Conservation (phyloP, 2,888 invertebrate species). For the Hydropsyche betteni region DNA sequence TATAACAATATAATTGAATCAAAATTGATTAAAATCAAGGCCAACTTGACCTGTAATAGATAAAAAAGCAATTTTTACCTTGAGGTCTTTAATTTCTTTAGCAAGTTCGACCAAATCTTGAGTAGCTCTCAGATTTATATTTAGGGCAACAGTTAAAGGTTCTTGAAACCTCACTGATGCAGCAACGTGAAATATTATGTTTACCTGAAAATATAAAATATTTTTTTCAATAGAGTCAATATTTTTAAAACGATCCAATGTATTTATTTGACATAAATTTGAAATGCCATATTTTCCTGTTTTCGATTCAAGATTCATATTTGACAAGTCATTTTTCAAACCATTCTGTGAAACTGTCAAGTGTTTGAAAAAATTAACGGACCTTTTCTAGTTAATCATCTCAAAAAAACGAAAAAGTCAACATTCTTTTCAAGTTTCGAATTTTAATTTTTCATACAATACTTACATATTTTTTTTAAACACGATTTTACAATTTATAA, state of each 20-base stretch:
- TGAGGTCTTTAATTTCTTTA: slow-evolving; percentile 74
- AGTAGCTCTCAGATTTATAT: slow-evolving; percentile 80
- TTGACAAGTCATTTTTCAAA: too few relatives aligned
- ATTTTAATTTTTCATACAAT: too few relatives aligned
- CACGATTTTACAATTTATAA: too few relatives aligned
- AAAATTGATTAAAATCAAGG: not conserved
- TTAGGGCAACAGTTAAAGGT: slow-evolving; percentile 77
- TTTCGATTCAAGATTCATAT: too few relatives aligned
- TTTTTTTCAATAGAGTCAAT: not conserved
- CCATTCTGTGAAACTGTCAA: too few relatives aligned
- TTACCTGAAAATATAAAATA: slow-evolving; percentile 60
- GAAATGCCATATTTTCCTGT: too few relatives aligned
- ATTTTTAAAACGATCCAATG: not conserved
- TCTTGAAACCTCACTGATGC: slow-evolving; percentile 93
- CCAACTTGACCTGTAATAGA: not conserved
- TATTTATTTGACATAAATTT: not conserved
- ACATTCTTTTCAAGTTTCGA: too few relatives aligned
- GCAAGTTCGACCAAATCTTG: slow-evolving; percentile 76
- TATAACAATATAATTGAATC: not conserved
- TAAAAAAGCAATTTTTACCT: slow-evolving; percentile 60
- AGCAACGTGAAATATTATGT: slow-evolving; percentile 85
- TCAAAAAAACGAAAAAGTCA: not conserved
- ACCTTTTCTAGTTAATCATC: too few relatives aligned
- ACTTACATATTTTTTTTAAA: too few relatives aligned
- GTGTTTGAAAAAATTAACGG: too few relatives aligned